phyloP scores from a whole-genome alignment of 1,140 invertebrate species.

The Drosophila micromelanica region DNA sequence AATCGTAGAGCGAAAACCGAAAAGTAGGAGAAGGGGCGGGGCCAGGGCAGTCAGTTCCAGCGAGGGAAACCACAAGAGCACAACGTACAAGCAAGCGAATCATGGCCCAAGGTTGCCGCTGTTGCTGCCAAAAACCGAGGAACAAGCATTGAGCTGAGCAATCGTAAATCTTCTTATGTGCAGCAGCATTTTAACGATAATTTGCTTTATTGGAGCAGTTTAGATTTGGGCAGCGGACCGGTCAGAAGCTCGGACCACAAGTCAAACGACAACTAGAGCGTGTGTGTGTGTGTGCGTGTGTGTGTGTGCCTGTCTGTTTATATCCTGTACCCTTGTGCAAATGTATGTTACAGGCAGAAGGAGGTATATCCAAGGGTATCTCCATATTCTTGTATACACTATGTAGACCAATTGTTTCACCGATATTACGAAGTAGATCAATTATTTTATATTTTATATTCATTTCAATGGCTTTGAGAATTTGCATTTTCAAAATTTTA shows the following conservation, averaged over 20 bases:
- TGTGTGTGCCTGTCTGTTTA: constrained; percentile 12
- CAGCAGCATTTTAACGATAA: constrained; percentile 83
- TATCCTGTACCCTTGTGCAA: neutral
- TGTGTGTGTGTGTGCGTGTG: constrained; percentile 1
- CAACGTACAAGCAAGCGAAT: constrained; percentile 53
- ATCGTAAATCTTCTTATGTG: constrained; percentile 83
- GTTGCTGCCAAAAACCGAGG: constrained; percentile 55
- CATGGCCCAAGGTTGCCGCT: constrained; percentile 46
- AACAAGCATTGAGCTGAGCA: constrained; percentile 72
- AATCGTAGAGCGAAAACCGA: neutral
- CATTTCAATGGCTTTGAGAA: too few relatives aligned
- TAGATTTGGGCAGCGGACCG: constrained; percentile 73
- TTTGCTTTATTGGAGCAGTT: constrained; percentile 83
- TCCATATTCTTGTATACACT: too few relatives aligned
- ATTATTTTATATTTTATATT: too few relatives aligned
- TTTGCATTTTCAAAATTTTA: too few relatives aligned
- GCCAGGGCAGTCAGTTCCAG: neutral
- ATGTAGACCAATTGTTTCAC: too few relatives aligned
- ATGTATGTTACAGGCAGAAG: too few relatives aligned
- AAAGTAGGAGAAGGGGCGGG: neutral
- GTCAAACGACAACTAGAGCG: constrained; percentile 71
- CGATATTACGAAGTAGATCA: too few relatives aligned
- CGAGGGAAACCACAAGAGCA: constrained; percentile 63
- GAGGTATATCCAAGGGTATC: too few relatives aligned
- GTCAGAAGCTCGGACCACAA: constrained; percentile 55